phyloP scores from a whole-genome alignment of 2,797 vertebrate genomes.

The Adelosebastes latens region DNA sequence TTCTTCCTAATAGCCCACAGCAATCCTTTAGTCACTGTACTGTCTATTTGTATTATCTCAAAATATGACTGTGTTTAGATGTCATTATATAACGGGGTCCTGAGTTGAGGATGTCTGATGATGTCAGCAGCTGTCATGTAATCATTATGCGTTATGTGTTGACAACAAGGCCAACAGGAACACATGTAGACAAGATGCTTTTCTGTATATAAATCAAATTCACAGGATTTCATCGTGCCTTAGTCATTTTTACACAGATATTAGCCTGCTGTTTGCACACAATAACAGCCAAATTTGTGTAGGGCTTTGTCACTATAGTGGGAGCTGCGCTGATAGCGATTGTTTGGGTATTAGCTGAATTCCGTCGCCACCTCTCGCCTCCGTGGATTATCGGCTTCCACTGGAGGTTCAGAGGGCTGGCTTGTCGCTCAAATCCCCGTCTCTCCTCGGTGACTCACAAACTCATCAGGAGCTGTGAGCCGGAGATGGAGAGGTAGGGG shows the following conservation, averaged over 20 bases:
- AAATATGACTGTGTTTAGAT: not conserved
- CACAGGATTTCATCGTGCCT: constrained; percentile 4
- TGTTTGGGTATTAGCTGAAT: constrained; percentile 70
- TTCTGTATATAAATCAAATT: constrained; percentile 22
- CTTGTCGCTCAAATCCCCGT: constrained; percentile 56
- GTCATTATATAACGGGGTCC: not conserved
- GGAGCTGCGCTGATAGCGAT: constrained; percentile 43
- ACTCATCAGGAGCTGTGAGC: constrained; percentile 56
- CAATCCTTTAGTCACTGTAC: not conserved
- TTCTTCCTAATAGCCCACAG: not conserved
- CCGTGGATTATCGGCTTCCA: constrained; percentile 67
- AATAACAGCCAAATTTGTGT: constrained; percentile 49
- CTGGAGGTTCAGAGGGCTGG: constrained; percentile 37
- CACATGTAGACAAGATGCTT: constrained; percentile 12
- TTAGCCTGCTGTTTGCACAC: constrained; percentile 41
- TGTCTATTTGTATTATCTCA: not conserved
- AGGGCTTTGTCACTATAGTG: constrained; percentile 54
- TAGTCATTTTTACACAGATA: constrained; percentile 32
- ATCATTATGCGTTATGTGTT: not conserved
- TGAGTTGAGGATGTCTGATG: constrained; percentile 3
- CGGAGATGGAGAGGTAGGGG: constrained; percentile 34
- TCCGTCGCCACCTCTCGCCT: constrained; percentile 48
- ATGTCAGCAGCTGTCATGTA: constrained; percentile 18
- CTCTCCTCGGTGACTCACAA: constrained; percentile 52
- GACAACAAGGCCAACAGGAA: constrained; percentile 1